Conservation (phyloP, 2,888 invertebrate genomes). For the Mechanitis messenoides region DNA sequence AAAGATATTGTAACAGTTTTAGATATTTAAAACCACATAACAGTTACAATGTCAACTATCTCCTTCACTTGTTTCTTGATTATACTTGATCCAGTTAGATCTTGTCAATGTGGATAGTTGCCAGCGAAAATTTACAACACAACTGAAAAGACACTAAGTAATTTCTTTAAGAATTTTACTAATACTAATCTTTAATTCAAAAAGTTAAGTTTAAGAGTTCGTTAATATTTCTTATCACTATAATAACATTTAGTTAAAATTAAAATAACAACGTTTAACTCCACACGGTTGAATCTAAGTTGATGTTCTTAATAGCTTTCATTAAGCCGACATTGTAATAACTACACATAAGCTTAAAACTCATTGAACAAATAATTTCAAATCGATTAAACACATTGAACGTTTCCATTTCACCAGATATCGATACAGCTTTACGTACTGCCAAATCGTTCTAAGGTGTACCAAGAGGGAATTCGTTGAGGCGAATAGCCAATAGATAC, state of each 20-base stretch:
- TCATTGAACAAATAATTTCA: constrained; percentile 43
- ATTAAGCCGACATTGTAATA: constrained; percentile 9
- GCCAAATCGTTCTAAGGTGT: constrained; percentile 37
- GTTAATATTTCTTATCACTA: no score
- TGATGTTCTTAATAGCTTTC: constrained; percentile 4
- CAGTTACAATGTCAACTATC: constrained; percentile 11
- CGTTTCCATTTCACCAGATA: constrained; percentile 53
- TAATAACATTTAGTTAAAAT: no score
- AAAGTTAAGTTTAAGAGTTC: no score
- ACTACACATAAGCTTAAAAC: constrained; percentile 24
- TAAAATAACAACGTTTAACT: neutral
- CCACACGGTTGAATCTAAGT: neutral
- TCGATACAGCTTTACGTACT: constrained; percentile 38
- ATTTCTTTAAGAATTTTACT: no score
- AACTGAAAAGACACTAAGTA: no score
- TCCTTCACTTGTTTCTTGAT: constrained; percentile 9
- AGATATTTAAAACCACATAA: neutral
- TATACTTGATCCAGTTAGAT: constrained; percentile 14
- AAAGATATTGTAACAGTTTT: no score
- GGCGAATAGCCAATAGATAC: constrained; percentile 58
- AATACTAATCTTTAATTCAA: no score
- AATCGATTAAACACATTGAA: constrained; percentile 43
- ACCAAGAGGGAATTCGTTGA: constrained; percentile 47
- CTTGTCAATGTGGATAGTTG: constrained; percentile 6
- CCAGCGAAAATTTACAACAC: no score